Evolutionary conservation across 2,113 vertebrate genomes (phyloP).

Genomic region (Rhipidura dahli): DNA sequence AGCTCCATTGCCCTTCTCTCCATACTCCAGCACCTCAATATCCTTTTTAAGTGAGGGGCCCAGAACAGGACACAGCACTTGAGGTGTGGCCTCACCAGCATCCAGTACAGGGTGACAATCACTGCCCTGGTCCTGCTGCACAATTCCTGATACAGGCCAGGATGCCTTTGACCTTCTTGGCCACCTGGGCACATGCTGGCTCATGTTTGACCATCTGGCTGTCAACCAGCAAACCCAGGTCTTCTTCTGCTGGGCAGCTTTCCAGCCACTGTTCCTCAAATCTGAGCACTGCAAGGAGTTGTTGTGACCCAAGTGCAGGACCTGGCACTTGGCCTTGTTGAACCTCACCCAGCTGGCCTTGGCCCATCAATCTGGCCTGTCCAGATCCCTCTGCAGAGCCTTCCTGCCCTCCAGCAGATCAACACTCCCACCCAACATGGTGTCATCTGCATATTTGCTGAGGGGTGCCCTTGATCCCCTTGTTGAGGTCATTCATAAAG

Average conservation of each 20-base stretch:
- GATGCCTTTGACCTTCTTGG: neutral
- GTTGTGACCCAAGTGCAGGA: neutral
- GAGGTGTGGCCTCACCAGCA: neutral
- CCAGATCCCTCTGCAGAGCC: neutral
- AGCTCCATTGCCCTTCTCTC: accelerated
- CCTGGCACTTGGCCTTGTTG: neutral
- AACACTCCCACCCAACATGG: neutral
- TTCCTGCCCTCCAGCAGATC: neutral
- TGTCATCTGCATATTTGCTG: neutral
- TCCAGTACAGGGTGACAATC: neutral
- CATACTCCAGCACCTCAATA: neutral
- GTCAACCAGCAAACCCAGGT: neutral
- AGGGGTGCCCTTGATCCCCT: neutral
- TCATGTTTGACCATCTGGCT: neutral
- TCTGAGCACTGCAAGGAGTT: neutral
- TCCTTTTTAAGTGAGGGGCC: neutral
- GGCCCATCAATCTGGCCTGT: accelerated
- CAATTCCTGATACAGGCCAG: neutral
- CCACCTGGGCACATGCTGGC: neutral
- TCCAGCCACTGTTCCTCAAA: neutral
- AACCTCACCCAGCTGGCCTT: neutral
- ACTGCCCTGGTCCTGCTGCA: neutral
- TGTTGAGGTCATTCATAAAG: neutral
- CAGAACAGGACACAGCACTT: neutral
- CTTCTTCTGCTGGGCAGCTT: neutral